Evolutionary conservation across 2,888 invertebrate species (phyloP).

Genomic region (Scaptomyza polygonia): DNA sequence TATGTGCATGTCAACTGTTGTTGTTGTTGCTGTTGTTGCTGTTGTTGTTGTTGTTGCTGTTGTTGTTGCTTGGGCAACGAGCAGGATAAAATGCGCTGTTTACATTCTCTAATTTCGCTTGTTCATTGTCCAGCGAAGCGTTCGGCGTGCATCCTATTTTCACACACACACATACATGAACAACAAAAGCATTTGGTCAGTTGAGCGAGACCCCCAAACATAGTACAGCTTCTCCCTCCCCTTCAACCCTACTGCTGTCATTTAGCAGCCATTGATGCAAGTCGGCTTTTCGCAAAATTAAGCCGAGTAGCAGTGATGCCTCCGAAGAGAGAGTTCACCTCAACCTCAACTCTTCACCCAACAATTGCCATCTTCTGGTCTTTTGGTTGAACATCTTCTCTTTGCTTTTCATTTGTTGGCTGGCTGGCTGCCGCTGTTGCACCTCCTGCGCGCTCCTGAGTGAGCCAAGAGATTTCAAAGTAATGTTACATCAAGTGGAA

Average conservation of each 20-base stretch:
- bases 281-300: constrained; percentile 70
- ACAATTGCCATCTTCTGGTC: constrained; percentile 41
- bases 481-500: constrained; percentile 80
- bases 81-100: constrained; percentile 80
- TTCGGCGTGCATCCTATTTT: constrained; percentile 62
- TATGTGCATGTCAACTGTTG: constrained; percentile 41
- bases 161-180: constrained; percentile 8
- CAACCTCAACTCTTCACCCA: constrained; percentile 2
- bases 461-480: constrained; percentile 74
- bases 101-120: constrained; percentile 81
- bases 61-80: constrained; percentile 57
- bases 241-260: constrained; percentile 3
- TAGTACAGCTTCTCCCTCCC: background rate
- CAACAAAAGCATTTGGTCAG: constrained; percentile 66
- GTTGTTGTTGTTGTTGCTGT: constrained; percentile 24
- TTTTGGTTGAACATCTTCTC: constrained; percentile 69
- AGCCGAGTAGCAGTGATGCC: constrained; percentile 65
- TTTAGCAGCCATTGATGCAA: constrained; percentile 41
- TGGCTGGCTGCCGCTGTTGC: constrained; percentile 16
- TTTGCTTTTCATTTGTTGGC: constrained; percentile 73
- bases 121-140: constrained; percentile 80
- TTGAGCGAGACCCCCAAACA: constrained; percentile 59
- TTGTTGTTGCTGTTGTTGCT: constrained; percentile 29
- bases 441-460: constrained; percentile 34
- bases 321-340: constrained; percentile 23